A percentile compares a stretch with the other conserved stretches of the same genome.
Conservation (phyloP, 2,113 vertebrate genomes). For the Centropristis striata region DNA sequence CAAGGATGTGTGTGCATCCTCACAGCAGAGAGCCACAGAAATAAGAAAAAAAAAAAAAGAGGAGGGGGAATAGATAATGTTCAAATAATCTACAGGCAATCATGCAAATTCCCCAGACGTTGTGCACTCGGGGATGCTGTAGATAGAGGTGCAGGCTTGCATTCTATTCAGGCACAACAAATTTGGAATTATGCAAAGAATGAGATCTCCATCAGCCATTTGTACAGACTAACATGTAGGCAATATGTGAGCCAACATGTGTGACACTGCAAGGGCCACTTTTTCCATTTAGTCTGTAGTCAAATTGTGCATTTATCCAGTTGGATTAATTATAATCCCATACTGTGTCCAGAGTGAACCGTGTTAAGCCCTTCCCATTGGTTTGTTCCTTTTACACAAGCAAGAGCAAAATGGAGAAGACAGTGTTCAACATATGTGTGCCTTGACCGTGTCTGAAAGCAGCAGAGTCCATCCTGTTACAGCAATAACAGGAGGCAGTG, state of each 20-base stretch:
- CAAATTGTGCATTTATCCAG: conserved; percentile 52
- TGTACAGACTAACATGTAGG: conserved; percentile 24
- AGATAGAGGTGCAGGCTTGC: conserved; percentile 58
- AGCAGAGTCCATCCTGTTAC: conserved; percentile 54
- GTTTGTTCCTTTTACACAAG: conserved; percentile 39
- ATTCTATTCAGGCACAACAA: conserved; percentile 68
- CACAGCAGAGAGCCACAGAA: conserved; percentile 75
- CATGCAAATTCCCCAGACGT: conserved; percentile 80
- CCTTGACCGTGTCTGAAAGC: conserved; percentile 61
- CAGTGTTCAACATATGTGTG: conserved; percentile 57
- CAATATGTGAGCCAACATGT: conserved; percentile 45
- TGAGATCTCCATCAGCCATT: conserved; percentile 64
- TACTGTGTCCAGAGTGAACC: conserved; percentile 21
- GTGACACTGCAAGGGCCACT: conserved; percentile 42
- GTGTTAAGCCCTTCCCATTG: conserved; percentile 41
- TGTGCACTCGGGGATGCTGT: conserved; percentile 63
- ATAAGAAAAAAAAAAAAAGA: conserved; percentile 42
- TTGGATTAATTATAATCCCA: conserved; percentile 50
- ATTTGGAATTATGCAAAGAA: conserved; percentile 79
- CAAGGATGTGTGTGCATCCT: conserved; percentile 83
- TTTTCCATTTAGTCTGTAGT: conserved; percentile 31
- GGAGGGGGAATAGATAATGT: conserved; percentile 72
- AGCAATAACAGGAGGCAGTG: conserved; percentile 57
- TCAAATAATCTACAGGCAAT: conserved; percentile 86
- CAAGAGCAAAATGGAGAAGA: conserved; percentile 26